Conservation (phyloP, 2,113 vertebrate genomes). For the Phrynosoma blainvillii region DNA sequence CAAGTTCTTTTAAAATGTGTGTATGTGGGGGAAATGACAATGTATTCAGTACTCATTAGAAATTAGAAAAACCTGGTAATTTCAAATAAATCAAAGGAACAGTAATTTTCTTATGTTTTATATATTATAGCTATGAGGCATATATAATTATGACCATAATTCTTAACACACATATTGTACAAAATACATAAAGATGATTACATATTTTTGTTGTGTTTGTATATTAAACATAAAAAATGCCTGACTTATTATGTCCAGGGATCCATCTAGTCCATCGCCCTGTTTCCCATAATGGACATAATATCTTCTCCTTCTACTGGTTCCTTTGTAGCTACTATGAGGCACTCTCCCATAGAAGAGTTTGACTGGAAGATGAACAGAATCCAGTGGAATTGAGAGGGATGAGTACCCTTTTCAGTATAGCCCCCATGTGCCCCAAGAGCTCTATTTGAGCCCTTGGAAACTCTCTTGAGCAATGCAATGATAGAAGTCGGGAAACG, state of each 20-base stretch:
- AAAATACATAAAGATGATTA: not conserved
- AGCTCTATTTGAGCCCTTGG: no score
- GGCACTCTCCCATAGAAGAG: not conserved
- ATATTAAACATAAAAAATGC: not conserved
- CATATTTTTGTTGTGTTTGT: not conserved
- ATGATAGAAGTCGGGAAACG: no score
- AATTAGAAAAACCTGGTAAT: not conserved
- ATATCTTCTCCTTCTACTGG: not conserved
- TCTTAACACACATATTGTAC: not conserved
- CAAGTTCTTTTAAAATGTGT: not conserved
- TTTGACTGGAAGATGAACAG: not conserved
- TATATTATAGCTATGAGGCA: not conserved
- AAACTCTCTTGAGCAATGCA: no score
- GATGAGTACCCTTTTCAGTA: no score
- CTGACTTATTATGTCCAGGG: not conserved
- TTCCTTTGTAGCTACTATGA: no score
- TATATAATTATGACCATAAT: not conserved
- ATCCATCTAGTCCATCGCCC: no score
- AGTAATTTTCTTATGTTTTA: not conserved
- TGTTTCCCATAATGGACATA: no score
- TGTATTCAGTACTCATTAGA: not conserved
- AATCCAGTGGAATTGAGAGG: not conserved
- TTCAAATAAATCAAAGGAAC: not conserved
- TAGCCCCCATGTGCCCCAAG: no score
- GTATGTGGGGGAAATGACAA: not conserved